Conservation (phyloP, 2,113 vertebrate genomes). For the Euleptes europaea region DNA sequence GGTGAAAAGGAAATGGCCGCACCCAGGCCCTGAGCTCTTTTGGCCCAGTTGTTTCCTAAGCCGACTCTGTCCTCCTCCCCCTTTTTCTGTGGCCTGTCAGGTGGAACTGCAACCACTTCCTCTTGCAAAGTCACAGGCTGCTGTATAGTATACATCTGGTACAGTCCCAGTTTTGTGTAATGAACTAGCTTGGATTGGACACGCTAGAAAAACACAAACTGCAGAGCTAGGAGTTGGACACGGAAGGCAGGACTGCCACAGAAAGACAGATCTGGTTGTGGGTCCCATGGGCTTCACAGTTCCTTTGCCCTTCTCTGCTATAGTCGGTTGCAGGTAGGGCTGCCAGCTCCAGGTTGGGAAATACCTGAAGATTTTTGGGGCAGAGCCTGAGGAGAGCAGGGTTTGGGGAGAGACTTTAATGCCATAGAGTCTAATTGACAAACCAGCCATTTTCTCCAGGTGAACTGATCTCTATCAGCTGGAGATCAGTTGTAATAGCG, state of each 20-base stretch:
- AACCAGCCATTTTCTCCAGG: too few relatives aligned
- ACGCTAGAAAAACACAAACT: neutral
- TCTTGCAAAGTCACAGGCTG: neutral
- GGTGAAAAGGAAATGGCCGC: neutral
- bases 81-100: neutral
- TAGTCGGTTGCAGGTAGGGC: too few relatives aligned
- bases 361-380: too few relatives aligned
- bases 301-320: neutral
- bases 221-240: neutral
- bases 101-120: constrained; percentile 14
- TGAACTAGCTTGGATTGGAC: neutral
- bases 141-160: neutral
- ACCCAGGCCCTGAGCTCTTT: neutral
- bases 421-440: too few relatives aligned
- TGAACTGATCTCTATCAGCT: too few relatives aligned
- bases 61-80: neutral
- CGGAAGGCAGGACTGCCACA: neutral
- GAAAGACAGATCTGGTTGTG: neutral
- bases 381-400: too few relatives aligned
- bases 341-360: too few relatives aligned
- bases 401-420: too few relatives aligned
- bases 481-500: too few relatives aligned
- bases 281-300: neutral
- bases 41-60: neutral
- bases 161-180: neutral